These are phyloP conservation scores for Diplodus puntazzo DNA, from an alignment of 2,797 vertebrate species.

Conservation along the genomic window DNA sequence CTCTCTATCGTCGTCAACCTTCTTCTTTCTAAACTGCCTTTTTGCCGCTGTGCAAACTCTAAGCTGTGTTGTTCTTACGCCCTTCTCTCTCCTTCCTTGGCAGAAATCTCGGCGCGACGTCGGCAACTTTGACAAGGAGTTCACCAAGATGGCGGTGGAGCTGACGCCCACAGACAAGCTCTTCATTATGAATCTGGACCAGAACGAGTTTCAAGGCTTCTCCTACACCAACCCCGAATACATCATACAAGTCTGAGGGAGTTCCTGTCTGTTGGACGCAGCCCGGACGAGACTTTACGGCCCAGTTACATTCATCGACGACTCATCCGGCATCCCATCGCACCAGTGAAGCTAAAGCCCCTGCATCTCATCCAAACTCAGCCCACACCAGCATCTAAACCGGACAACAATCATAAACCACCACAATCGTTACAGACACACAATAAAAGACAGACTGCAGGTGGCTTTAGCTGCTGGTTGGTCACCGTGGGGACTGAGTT, in stretches of 20 bases:
- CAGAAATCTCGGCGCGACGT: conserved; percentile 96
- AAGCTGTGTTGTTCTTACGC: neutral
- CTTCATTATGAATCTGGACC: conserved; percentile 99
- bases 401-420: conserved; percentile 17
- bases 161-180: conserved; percentile 99
- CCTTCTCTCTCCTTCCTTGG: conserved; percentile 21
- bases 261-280: conserved; percentile 14
- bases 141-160: conserved; percentile 97
- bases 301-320: conserved; percentile 21
- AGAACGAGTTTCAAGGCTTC: conserved; percentile 99
- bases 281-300: conserved; percentile 31
- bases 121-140: conserved; percentile 99
- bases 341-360: conserved; percentile 14
- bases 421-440: conserved; percentile 17
- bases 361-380: conserved; percentile 1
- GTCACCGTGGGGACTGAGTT: conserved; percentile 23
- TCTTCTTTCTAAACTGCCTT: conserved; percentile 2
- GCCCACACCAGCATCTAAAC: conserved; percentile 21
- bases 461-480: conserved; percentile 31
- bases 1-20: conserved; percentile 32
- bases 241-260: conserved; percentile 83
- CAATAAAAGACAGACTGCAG: conserved; percentile 4
- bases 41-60: neutral
- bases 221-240: conserved; percentile 99
- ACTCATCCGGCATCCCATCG: conserved; percentile 27